phyloP scores from a whole-genome alignment of 2,797 vertebrate genomes.

The Chloroceryle inda region DNA sequence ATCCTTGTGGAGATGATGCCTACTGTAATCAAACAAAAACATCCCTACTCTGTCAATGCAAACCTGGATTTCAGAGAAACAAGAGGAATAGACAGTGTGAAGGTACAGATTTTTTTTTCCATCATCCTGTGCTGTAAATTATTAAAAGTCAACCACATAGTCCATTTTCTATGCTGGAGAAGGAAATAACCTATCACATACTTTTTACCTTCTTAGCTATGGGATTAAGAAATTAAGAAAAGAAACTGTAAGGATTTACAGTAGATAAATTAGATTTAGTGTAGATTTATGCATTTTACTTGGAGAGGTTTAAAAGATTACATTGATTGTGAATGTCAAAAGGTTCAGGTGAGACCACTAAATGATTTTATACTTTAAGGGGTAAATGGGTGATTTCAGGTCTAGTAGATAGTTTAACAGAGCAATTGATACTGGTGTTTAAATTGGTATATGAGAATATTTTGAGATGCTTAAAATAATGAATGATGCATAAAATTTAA shows the following conservation, averaged over 20 bases:
- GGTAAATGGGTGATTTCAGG: not conserved
- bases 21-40: conserved; percentile 93
- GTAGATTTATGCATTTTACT: not conserved
- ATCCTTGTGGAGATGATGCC: conserved; percentile 95
- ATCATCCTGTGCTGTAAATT: not conserved
- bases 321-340: not conserved
- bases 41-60: conserved; percentile 92
- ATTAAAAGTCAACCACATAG: not conserved
- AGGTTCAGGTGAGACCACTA: not conserved
- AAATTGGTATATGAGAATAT: not conserved
- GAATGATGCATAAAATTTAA: not conserved
- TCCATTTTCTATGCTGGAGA: not conserved
- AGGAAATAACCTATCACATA: not conserved
- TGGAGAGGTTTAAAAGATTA: not conserved
- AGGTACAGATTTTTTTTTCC: conserved; percentile 84
- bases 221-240: not conserved
- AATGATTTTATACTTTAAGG: not conserved
- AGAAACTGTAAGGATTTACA: not conserved
- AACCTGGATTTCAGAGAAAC: conserved; percentile 94
- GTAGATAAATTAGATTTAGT: not conserved
- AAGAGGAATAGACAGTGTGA: conserved; percentile 91
- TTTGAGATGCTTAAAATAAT: not conserved
- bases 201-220: not conserved
- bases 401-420: not conserved
- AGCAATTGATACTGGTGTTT: not conserved